Base-by-base conservation (phyloP, 2,113 vertebrate species). In the Mastomys natalensis region DNA sequence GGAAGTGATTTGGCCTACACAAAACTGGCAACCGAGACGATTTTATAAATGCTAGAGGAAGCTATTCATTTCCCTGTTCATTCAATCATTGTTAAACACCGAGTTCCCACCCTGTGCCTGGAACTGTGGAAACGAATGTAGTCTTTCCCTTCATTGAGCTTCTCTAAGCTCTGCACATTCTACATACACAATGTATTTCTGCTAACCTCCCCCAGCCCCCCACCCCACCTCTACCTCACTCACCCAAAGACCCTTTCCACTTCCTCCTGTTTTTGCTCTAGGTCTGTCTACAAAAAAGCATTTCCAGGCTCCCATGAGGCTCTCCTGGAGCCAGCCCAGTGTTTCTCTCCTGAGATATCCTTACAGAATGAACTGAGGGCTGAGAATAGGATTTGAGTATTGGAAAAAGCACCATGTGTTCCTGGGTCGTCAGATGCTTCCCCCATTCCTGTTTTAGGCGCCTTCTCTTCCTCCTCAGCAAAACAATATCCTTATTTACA, bases 221-320 rank as follows among this genome's bases (percentile, higher is more conserved):
- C 7, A 13, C 66, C 85, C 53, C 11, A 31, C 29, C 64, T 64
- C 62, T 66, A 17, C 5, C 34, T 85, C 26, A 3, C n/a, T 84
- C 31, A 16, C 1, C 22, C 70, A 24, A 12, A 80, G 62, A 74
- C 48, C 48, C 22, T 13, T 77, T 85, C 81, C 72, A 16, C 64
- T 91, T 64, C 53, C 87, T 91, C 82, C 26, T 77, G 70, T 7
- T 93, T 94, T 93, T 31, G 22, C 31, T 91, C 62, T 72, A n/a
- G n/a, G 66, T 55, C 70, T 81, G 43, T 55, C n/a, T 60, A 60
- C 51, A 34, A 89, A 91, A 91, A 86, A 84, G 62, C 45, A 68
- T 22, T 58, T 48, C 45, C 48, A 82, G 19, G 55, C 80, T 60
- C 85, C 53, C 37, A 0, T 19, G 64, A 84, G 55, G 37, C 43